phyloP scores from a whole-genome alignment of 1,140 invertebrate species.

The Pseudomyrmex sp. region DNA sequence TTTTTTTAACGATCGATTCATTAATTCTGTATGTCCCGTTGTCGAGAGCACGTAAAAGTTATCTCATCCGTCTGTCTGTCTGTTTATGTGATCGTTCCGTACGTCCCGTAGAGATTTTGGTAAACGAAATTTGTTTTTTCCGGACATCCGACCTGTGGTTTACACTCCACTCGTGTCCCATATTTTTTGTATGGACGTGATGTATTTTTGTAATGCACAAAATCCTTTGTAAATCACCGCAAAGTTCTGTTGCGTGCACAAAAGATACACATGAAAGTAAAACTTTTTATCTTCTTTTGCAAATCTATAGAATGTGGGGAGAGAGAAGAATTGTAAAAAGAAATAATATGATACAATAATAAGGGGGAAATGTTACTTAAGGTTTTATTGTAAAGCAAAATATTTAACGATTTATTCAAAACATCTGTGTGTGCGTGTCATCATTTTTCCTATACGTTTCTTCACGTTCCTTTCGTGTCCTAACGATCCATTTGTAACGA shows the following conservation, averaged over 20 bases:
- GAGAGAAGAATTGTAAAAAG: slow-evolving; percentile 51
- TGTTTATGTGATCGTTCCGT: slow-evolving; percentile 11
- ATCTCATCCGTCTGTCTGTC: slow-evolving; percentile 50
- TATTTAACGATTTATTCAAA: slow-evolving; percentile 71
- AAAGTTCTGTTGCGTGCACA: slow-evolving; percentile 37
- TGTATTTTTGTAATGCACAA: slow-evolving; percentile 26
- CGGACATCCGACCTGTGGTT: slow-evolving; percentile 27
- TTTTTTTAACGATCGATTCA: slow-evolving; percentile 39
- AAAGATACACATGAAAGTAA: slow-evolving; percentile 2
- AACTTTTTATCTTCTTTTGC: slow-evolving; percentile 24
- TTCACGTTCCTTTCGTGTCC: slow-evolving; percentile 6
- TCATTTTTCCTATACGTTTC: slow-evolving; percentile 43
- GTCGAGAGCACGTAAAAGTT: slow-evolving; percentile 57
- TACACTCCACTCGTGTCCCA: slow-evolving; percentile 6
- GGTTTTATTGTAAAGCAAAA: slow-evolving; percentile 77
- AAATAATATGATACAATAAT: background rate
- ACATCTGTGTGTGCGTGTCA: slow-evolving; percentile 65
- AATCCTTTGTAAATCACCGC: slow-evolving; percentile 26
- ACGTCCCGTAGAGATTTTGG: slow-evolving; percentile 19
- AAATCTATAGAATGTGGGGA: slow-evolving; percentile 36
- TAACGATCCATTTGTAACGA: background rate
- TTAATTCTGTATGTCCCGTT: slow-evolving; percentile 43
- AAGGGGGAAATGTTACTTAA: slow-evolving; percentile 70
- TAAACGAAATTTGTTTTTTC: slow-evolving; percentile 30
- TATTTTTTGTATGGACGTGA: slow-evolving; percentile 35